Conservation (phyloP, 2,888 invertebrate genomes). For the Monochamus alternatus region DNA sequence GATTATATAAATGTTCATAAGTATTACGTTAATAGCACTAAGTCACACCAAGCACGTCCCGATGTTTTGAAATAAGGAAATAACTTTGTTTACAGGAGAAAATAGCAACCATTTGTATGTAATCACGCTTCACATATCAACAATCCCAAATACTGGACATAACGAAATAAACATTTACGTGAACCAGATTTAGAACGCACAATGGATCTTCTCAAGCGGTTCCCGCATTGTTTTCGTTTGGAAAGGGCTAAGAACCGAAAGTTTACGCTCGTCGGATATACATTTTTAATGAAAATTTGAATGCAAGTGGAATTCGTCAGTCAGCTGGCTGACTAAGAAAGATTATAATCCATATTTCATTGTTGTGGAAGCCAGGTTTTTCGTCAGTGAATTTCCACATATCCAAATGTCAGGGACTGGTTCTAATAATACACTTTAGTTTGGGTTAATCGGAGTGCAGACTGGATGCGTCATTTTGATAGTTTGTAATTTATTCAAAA, state of each 20-base stretch:
- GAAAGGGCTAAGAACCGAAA: slow-evolving; percentile 27
- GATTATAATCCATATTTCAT: slow-evolving; percentile 9
- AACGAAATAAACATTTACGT: slow-evolving; percentile 35
- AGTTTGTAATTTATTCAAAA: background rate
- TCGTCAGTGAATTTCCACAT: background rate
- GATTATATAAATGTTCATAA: no score
- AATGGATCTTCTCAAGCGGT: slow-evolving; percentile 24
- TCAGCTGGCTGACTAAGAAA: slow-evolving; percentile 7
- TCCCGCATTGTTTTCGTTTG: slow-evolving; percentile 17
- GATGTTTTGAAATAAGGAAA: slow-evolving; percentile 11
- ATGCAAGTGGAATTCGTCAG: slow-evolving; percentile 8
- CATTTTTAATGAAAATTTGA: background rate
- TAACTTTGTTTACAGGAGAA: slow-evolving; percentile 1
- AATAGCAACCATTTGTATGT: slow-evolving; percentile 39
- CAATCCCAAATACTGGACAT: slow-evolving; percentile 37
- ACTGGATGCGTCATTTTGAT: background rate
- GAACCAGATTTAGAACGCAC: slow-evolving; percentile 23
- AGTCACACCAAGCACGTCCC: background rate
- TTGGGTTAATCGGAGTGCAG: background rate
- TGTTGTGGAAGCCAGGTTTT: background rate
- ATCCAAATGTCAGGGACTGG: background rate
- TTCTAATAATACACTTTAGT: background rate
- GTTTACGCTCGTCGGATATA: slow-evolving; percentile 20
- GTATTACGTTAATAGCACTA: no score
- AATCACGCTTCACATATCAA: slow-evolving; percentile 40